Base-by-base conservation (phyloP, 2,888 invertebrate genomes). In the Drosophila lutescens region DNA sequence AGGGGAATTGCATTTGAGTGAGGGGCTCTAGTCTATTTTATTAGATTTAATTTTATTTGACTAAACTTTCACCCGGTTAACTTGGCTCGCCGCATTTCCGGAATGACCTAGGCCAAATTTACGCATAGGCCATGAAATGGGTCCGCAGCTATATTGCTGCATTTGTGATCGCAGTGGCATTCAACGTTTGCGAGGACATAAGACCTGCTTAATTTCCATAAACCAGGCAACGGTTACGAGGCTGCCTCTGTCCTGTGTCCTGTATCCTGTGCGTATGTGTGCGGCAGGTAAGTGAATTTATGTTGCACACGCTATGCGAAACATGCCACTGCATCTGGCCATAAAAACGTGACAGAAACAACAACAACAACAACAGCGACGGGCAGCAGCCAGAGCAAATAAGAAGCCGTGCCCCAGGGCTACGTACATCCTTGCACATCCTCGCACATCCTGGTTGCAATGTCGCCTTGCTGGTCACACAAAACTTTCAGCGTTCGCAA, bases 241-340 rank as follows among this genome's bases (percentile, higher is more conserved):
- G 7, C 20, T 20, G 17, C 17, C 20, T 4, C 10, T 20, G 43
- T 20, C 20, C 43, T 12, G 12, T 13, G 20, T 20, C 43, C 10
- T 15, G 44, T 67, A 26, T 26, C 26, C 26, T 43, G 20, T 46
- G 12, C 51, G 15, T 55, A 17, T 50, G 26, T 74, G 70, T 76
- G 74, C 69, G 86, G 78, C 86, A 82, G 78, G 78, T 80, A 80
- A 78, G 80, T 80, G 81, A 86, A 86, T 84, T 84, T 84, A 84
- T 84, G 85, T 84, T 86, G 85, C 83, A 86, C 85, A 80, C 70
- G 73, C 66, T 74, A 84, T 78, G 86, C 80, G 80, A 82, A 82
- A 83, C 76, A 80, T 80, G 84, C 84, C 84, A 78, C 80, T 80
- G 86, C 79, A 78, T 83, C 75, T 86, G 81, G 47, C 70, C 83